Percentiles rank a stretch among this genome's conserved stretches.
These are phyloP conservation scores for Sesamia inferens DNA, from an alignment of 2,888 invertebrate species.

Conservation along the genomic window DNA sequence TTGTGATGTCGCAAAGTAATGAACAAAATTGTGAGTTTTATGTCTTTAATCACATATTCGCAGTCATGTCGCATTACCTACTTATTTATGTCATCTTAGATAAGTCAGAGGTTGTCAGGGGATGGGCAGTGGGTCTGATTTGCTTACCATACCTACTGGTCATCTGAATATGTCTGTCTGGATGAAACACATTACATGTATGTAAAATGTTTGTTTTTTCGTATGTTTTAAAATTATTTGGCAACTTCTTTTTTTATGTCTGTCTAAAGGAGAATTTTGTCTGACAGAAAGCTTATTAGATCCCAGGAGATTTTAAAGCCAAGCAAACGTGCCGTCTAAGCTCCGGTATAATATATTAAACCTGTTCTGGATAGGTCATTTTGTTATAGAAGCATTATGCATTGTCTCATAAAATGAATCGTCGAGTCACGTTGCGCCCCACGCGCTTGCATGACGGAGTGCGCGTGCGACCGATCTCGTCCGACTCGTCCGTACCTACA, in stretches of 20 bases:
- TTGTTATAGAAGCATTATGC: slow-evolving; percentile 28
- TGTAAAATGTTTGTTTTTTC: too few species aligned
- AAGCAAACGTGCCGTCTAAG: slow-evolving; percentile 6
- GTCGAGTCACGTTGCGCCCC: slow-evolving; percentile 52
- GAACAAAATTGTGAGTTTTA: too few species aligned
- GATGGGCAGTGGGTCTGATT: neutral
- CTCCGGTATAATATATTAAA: slow-evolving; percentile 10
- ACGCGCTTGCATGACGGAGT: slow-evolving; percentile 35
- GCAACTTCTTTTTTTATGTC: neutral
- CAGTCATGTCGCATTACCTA: neutral
- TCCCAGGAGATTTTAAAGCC: neutral
- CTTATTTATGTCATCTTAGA: neutral
- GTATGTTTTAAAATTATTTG: neutral
- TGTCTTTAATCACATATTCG: too few species aligned
- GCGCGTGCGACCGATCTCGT: slow-evolving; percentile 29
- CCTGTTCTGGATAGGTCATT: neutral
- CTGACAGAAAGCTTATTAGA: neutral
- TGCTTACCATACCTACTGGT: neutral
- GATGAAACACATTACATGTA: neutral
- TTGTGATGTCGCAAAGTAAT: too few species aligned
- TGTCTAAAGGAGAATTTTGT: neutral
- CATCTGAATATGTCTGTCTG: neutral
- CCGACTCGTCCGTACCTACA: neutral
- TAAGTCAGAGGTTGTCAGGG: neutral
- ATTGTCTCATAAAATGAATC: slow-evolving; percentile 37